Conservation (phyloP, 1,140 invertebrate genomes). For the Harpegnathos saltator region DNA sequence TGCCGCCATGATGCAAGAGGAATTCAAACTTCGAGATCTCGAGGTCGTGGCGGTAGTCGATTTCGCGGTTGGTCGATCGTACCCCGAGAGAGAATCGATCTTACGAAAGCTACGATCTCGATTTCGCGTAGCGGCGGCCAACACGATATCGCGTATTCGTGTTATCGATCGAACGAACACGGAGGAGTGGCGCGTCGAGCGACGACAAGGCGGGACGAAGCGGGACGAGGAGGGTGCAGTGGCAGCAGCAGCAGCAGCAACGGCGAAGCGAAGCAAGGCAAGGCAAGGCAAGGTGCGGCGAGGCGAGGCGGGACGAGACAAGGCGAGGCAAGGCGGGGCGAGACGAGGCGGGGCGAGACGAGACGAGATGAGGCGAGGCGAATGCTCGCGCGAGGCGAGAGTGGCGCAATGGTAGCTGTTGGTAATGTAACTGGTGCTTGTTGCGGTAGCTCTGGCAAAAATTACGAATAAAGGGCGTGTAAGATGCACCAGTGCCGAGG, state of each 20-base stretch:
- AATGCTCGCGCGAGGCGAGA: conserved; percentile 43
- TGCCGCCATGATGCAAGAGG: too few relatives aligned
- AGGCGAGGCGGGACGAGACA: neutral
- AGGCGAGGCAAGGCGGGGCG: too few relatives aligned
- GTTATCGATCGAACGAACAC: conserved; percentile 59
- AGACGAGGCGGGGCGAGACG: neutral
- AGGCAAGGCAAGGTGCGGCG: neutral
- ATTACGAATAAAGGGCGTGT: conserved; percentile 64
- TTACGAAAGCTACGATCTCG: too few relatives aligned
- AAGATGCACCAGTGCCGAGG: conserved; percentile 72
- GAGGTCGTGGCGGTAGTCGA: too few relatives aligned
- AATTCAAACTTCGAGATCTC: too few relatives aligned
- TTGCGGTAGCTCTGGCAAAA: conserved; percentile 43
- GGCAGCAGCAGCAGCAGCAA: too few relatives aligned
- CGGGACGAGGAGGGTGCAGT: neutral
- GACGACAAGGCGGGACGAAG: neutral
- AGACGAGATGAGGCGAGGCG: neutral
- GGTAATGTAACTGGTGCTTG: conserved; percentile 47
- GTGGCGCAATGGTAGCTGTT: conserved; percentile 70
- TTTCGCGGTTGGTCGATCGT: too few relatives aligned
- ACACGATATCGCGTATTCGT: conserved; percentile 28
- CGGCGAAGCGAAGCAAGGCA: neutral
- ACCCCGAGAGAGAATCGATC: too few relatives aligned
- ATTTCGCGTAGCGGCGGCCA: too few relatives aligned
- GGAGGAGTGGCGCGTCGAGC: neutral